Base-by-base conservation (phyloP, 2,888 invertebrate genomes). In the Hydriomena furcata region DNA sequence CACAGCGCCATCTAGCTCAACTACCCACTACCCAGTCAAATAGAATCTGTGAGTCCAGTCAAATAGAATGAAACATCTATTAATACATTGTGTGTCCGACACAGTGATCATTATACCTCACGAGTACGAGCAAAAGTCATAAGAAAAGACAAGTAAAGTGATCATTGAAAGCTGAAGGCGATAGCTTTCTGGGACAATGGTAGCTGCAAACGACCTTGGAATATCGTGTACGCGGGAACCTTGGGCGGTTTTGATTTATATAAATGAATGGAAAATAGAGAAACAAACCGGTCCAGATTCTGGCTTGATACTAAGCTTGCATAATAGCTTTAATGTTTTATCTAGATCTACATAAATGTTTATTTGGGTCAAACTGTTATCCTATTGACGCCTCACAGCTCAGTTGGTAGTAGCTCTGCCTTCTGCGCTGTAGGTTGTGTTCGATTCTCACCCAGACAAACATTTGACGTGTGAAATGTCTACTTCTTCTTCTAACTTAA, bases 151-250 rank as follows among this genome's bases (percentile, higher is more conserved):
- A 17, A 23, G 5, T 7, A 17, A 5, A 12, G 6, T 23, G 30
- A 6, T 41, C 12, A 31, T 41, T 23, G 28, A 43, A 41, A 41
- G 11, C 8, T 8, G 13, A 37, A 25, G 11, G 20, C 7, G 7
- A 17, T 13, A 13, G 31, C 17, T 12, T 23, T 31, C 38, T 55
- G 46, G 59, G 57, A 59, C 61, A 56, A 55, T 56, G 28, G 44
- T 34, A 45, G 11, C 47, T 17, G 37, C 37, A 52, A 24, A 47
- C 35, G 56, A 44, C 63, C 63, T 63, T 61, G 57, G 36, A 35
- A 12, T 48, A 46, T 53, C 59, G 61, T 59, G 63, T 58, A 55
- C 48, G 59, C 47, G 34, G 24, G 38, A 47, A 46, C 62, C 62
- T 62, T 62, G 60, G 45, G 35, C 25, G 49, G 52, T 53, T 54